Base-by-base conservation (phyloP, 2,797 vertebrate genomes). In the Micropoecilia bifurca region DNA sequence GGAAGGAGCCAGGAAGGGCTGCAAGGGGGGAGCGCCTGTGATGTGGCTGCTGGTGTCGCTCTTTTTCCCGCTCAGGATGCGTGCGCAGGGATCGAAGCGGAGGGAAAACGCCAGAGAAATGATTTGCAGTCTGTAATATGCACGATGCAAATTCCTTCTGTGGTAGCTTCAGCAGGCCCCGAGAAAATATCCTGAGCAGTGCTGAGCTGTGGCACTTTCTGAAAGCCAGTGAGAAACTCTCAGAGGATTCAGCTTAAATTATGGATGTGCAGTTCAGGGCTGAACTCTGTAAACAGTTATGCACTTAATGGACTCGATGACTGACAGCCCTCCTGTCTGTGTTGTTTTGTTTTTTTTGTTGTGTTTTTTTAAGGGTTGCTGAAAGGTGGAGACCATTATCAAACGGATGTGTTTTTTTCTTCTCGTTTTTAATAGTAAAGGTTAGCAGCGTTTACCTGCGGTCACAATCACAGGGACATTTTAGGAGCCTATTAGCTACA, bases 211-310 rank as follows among this genome's bases (percentile, higher is more conserved):
- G 85, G 89, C 79, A 80, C 80, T 83, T 83, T 90, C 87, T 89
- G 57, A 83, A 87, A 89, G 75, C 77, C 78, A 0, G 84, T 71
- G 85, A 87, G 84, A 79, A 90, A 86, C 81, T 93, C 92, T 91
- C 92, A 75, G 18, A 88, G 93, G 92, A 90, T 90, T 78, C 77
- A 36, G 74, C 81, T 85, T 95, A 89, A 95, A 95, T 95, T 91
- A 94, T 95, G 85, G 71, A 94, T 94, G 92, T 90, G 86, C 90
- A 90, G 89, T 92, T 94, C 93, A 94, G 91, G 85, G 85, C 89
- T 86, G 85, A 90, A 87, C 87, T 91, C 91, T 90, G 91, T 92
- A 92, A 94, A 94, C 93, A 91, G 92, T 92, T 94, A 91, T 93
- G 88, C 89, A 90, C 92, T 94, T 95, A 92, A 93, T 92, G 91